Conservation (phyloP, 2,113 vertebrate species). For the Prionailurus viverrinus region DNA sequence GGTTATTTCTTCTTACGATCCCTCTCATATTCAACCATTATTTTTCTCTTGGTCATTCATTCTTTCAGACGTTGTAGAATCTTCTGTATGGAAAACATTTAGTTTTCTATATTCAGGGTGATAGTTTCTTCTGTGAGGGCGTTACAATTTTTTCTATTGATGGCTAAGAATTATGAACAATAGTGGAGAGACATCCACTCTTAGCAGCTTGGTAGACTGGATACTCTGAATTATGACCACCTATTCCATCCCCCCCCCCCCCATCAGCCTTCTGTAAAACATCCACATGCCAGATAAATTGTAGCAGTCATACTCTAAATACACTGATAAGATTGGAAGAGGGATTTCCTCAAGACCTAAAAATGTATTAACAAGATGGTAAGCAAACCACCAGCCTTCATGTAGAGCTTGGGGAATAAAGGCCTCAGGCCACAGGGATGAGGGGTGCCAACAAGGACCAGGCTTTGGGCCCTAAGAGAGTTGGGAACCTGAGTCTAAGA, state of each 20-base stretch:
- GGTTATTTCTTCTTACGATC: background rate
- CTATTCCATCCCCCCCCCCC: background rate
- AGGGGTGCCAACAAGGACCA: background rate
- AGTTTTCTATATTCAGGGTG: background rate
- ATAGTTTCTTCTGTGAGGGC: background rate
- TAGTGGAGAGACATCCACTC: background rate
- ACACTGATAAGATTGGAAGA: background rate
- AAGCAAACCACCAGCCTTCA: background rate
- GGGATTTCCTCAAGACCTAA: background rate
- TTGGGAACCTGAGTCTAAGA: background rate
- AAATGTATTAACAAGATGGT: background rate
- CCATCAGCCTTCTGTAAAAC: background rate
- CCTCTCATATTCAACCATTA: background rate
- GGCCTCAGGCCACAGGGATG: background rate
- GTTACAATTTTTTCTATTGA: background rate
- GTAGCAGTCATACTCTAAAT: background rate
- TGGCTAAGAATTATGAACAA: background rate
- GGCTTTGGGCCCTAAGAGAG: background rate
- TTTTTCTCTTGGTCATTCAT: background rate
- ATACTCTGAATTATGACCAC: background rate
- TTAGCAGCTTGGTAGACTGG: background rate
- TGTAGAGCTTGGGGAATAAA: background rate
- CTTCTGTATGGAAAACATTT: background rate
- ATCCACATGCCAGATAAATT: background rate
- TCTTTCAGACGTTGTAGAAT: conserved; percentile 40